These are phyloP conservation scores for Drosophila subobscura DNA, from an alignment of 1,140 invertebrate species.

Conservation along the genomic window DNA sequence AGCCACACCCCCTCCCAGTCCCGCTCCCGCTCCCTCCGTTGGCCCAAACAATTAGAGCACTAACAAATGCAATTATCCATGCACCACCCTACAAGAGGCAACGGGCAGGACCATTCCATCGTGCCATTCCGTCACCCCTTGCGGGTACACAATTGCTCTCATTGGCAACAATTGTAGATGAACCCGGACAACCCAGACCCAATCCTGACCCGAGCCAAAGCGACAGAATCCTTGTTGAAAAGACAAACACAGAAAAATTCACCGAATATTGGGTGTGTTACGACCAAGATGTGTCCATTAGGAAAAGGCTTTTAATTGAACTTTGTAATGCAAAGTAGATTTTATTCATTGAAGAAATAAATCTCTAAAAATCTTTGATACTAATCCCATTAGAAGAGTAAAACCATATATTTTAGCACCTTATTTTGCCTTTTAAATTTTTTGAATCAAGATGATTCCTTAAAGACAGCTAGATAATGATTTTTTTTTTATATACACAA, in stretches of 20 bases:
- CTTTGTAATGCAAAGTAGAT: too few relatives aligned
- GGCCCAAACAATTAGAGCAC: conserved; percentile 74
- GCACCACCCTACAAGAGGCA: conserved; percentile 21
- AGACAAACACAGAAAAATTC: conserved; percentile 23
- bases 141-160: conserved; percentile 73
- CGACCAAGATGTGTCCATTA: too few relatives aligned
- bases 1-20: conserved; percentile 2
- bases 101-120: too few relatives aligned
- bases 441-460: too few relatives aligned
- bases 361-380: neutral
- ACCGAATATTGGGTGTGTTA: too few relatives aligned
- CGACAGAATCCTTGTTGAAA: conserved; percentile 47
- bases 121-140: conserved; percentile 17
- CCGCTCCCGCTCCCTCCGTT: neutral
- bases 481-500: neutral
- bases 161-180: conserved; percentile 74
- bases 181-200: conserved; percentile 8
- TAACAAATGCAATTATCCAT: conserved; percentile 78
- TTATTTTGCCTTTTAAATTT: too few relatives aligned
- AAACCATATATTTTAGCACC: too few relatives aligned
- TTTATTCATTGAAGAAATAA: conserved; percentile 8
- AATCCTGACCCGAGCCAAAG: conserved; percentile 28
- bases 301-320: too few relatives aligned
- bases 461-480: too few relatives aligned
- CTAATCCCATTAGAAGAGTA: too few relatives aligned